These are phyloP conservation scores for Daboia siamensis DNA, from an alignment of 2,113 vertebrate genomes.

Conservation along the genomic window DNA sequence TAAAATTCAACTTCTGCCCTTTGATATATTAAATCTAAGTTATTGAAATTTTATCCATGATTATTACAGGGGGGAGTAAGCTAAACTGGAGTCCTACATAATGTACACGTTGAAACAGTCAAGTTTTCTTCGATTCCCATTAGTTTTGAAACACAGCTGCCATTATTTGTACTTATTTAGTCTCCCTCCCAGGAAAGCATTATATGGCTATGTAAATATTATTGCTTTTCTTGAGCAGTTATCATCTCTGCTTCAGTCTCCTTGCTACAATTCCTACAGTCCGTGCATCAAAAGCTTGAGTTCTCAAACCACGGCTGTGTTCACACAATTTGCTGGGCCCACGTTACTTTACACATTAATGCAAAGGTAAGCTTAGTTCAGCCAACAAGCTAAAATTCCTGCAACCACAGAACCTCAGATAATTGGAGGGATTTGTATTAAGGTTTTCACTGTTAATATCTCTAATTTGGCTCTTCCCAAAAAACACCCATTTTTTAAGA, in stretches of 20 bases:
- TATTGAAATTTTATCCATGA: not conserved
- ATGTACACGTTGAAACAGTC: not conserved
- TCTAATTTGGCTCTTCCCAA: not conserved
- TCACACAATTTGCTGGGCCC: not conserved
- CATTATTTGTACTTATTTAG: slow-evolving; percentile 20
- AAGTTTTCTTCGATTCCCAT: not conserved
- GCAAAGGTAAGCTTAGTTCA: not conserved
- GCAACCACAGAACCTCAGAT: not conserved
- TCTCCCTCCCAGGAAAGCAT: slow-evolving; percentile 6
- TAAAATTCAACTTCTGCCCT: not conserved
- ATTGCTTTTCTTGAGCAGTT: not conserved
- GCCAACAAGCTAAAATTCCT: not conserved
- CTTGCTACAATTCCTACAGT: not conserved
- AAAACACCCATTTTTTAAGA: not conserved
- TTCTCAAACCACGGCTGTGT: not conserved
- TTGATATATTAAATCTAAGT: slow-evolving; percentile 14
- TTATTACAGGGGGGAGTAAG: not conserved
- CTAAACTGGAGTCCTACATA: not conserved
- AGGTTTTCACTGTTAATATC: not conserved
- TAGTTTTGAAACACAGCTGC: slow-evolving; percentile 13
- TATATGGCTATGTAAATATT: not conserved
- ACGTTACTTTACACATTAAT: not conserved
- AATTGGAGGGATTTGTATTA: not conserved
- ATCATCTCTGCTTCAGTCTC: not conserved
- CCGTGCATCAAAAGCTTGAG: not conserved